Conservation (phyloP, 2,888 invertebrate species). For the Megastigmus dorsalis region DNA sequence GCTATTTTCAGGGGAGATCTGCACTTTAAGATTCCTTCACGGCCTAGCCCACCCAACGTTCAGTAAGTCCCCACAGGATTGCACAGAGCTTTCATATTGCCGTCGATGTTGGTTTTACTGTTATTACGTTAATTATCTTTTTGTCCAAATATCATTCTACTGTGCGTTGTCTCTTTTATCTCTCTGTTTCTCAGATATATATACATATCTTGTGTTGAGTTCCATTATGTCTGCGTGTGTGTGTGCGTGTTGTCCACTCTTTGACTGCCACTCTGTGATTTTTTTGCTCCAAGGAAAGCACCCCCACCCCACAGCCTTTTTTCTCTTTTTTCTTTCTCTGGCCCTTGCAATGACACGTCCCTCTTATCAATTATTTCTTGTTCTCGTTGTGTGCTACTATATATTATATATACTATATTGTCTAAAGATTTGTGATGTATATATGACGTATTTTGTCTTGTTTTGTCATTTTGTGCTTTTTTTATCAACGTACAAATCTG, state of each 20-base stretch:
- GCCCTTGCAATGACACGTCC: conserved; percentile 2
- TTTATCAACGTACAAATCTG: background rate
- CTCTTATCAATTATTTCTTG: conserved; percentile 10
- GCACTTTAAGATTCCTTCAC: conserved; percentile 71
- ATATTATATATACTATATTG: conserved; percentile 4
- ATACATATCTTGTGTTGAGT: conserved; percentile 31
- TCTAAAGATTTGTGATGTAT: conserved; percentile 21
- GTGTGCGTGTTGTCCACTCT: conserved; percentile 13
- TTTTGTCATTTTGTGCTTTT: background rate
- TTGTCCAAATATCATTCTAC: conserved; percentile 33
- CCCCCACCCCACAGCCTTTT: background rate
- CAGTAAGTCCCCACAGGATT: conserved; percentile 68
- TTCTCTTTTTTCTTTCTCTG: conserved; percentile 8
- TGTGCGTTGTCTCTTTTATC: conserved; percentile 39
- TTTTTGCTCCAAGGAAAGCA: conserved; percentile 24
- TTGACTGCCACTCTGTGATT: conserved; percentile 10
- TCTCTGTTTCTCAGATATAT: conserved; percentile 46
- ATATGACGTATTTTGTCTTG: conserved; percentile 6
- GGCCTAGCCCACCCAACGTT: conserved; percentile 71
- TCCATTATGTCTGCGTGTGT: background rate
- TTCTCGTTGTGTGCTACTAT: conserved; percentile 22
- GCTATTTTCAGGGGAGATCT: conserved; percentile 78
- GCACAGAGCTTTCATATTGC: conserved; percentile 55
- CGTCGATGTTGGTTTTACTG: conserved; percentile 54
- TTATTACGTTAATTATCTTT: conserved; percentile 26